Conservation (phyloP, 1,140 invertebrate genomes). For the Drosophila bipectinata region DNA sequence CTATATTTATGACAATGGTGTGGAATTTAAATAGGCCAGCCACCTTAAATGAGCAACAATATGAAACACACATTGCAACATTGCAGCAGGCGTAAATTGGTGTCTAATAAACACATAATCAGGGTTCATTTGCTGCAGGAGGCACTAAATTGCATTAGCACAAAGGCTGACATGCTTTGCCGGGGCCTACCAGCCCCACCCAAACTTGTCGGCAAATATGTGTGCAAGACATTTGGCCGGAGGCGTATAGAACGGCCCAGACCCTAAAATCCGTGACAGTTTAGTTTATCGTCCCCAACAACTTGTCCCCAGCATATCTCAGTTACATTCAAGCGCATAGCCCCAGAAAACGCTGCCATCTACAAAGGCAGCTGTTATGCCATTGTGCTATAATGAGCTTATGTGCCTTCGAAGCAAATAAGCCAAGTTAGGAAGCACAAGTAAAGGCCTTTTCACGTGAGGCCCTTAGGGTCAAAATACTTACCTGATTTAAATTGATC, state of each 20-base stretch:
- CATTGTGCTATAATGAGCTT: constrained; percentile 40
- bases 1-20: constrained; percentile 40
- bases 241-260: constrained; percentile 31
- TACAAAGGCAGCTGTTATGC: constrained; percentile 14
- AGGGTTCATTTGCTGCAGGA: constrained; percentile 67
- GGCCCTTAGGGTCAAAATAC: constrained; percentile 4
- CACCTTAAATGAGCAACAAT: constrained; percentile 21
- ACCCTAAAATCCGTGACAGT: constrained; percentile 62
- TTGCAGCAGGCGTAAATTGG: constrained; percentile 63
- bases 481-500: neutral
- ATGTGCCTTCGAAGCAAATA: constrained; percentile 31
- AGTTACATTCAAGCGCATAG: constrained; percentile 55
- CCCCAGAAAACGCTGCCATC: constrained; percentile 15
- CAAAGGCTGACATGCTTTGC: constrained; percentile 50
- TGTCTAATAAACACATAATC: constrained; percentile 79
- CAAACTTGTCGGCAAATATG: constrained; percentile 64
- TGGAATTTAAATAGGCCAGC: constrained; percentile 29
- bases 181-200: constrained; percentile 1
- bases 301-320: constrained; percentile 37
- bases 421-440: neutral
- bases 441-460: neutral
- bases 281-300: constrained; percentile 69
- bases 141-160: constrained; percentile 72
- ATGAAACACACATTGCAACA: constrained; percentile 25
- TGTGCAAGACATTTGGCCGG: constrained; percentile 59